A percentile compares a stretch with the other conserved stretches of the same genome.
Conservation (phyloP, 2,113 vertebrate genomes). For the Arothron firmamentum region DNA sequence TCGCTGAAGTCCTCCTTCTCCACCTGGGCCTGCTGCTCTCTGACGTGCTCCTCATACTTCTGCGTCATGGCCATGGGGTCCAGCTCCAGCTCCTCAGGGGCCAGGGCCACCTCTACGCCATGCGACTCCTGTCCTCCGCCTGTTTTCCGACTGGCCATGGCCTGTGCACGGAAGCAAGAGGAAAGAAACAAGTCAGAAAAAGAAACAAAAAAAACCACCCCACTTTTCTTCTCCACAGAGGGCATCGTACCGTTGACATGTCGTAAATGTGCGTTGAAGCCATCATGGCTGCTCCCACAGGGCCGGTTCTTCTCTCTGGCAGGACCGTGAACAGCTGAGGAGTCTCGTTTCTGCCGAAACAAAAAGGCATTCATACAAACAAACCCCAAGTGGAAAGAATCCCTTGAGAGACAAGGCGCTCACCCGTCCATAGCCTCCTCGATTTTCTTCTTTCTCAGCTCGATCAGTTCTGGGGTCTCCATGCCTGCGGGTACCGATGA, state of each 20-base stretch:
- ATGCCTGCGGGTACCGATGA: slow-evolving; percentile 89
- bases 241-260: slow-evolving; percentile 71
- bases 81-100: slow-evolving; percentile 88
- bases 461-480: slow-evolving; percentile 91
- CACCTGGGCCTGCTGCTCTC: slow-evolving; percentile 91
- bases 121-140: slow-evolving; percentile 80
- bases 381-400: neutral
- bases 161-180: slow-evolving; percentile 52
- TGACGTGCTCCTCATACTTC: slow-evolving; percentile 89
- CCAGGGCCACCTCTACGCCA: slow-evolving; percentile 86
- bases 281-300: slow-evolving; percentile 89
- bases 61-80: slow-evolving; percentile 93
- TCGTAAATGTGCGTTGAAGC: slow-evolving; percentile 93
- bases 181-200: neutral
- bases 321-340: slow-evolving; percentile 88
- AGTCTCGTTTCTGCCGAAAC: slow-evolving; percentile 81
- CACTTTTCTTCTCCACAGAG: neutral
- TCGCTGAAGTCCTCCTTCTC: slow-evolving; percentile 95
- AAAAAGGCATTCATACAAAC: neutral
- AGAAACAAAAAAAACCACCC: rapidly evolving
- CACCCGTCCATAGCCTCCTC: slow-evolving; percentile 94
- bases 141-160: slow-evolving; percentile 75
- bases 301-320: slow-evolving; percentile 84
- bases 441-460: slow-evolving; percentile 94
- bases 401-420: slow-evolving; percentile 20